Evolutionary conservation across 2,888 invertebrate genomes (phyloP).

Genomic region (Tromatobia lineatoria): DNA sequence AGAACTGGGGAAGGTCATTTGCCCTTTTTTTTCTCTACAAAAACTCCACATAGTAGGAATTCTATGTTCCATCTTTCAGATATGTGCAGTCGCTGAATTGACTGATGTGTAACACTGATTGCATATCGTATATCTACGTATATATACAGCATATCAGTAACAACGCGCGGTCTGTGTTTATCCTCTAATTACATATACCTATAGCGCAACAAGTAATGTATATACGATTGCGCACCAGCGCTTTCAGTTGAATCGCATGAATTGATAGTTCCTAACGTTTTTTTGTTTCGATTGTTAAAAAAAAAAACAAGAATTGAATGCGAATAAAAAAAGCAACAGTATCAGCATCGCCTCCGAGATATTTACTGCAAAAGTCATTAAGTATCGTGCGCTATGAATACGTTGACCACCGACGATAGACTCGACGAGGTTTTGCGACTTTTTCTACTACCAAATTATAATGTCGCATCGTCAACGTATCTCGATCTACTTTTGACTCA

Average conservation of each 20-base stretch:
- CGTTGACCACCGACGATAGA: constrained; percentile 84
- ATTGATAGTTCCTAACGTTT: constrained; percentile 9
- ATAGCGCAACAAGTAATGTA: constrained; percentile 41
- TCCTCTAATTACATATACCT: constrained; percentile 47
- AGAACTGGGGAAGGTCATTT: background rate
- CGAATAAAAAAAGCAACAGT: background rate
- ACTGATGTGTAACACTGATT: background rate
- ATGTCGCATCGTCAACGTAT: constrained; percentile 84
- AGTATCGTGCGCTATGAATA: constrained; percentile 65
- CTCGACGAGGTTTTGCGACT: constrained; percentile 87
- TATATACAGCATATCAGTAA: background rate
- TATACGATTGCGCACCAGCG: constrained; percentile 44
- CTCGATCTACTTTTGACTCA: constrained; percentile 82
- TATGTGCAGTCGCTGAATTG: background rate
- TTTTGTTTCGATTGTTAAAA: constrained; percentile 4
- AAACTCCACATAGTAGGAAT: constrained; percentile 8
- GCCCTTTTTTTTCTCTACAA: background rate
- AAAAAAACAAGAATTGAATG: background rate
- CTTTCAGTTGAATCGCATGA: constrained; percentile 58
- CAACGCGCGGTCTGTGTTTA: constrained; percentile 37
- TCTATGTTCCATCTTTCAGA: background rate
- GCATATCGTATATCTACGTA: background rate
- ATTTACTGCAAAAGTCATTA: background rate
- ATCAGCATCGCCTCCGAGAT: background rate
- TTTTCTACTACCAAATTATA: constrained; percentile 88